Evolutionary conservation across 1,140 invertebrate species (phyloP).

Genomic region (Camponotus pennsylvanicus): DNA sequence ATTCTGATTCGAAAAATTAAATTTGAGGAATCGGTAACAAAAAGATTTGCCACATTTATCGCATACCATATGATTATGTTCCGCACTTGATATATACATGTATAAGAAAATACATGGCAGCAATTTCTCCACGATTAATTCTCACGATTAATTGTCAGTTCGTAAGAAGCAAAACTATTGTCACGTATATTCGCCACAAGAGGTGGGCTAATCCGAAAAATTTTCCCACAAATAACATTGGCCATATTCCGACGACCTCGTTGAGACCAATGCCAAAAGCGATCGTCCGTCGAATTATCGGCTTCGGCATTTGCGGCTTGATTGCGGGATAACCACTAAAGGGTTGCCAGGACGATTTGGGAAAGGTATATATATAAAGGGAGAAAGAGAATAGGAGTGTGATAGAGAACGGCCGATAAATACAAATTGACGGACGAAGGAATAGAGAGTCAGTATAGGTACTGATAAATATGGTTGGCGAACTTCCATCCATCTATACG

Average conservation of each 20-base stretch:
- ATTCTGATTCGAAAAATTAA: neutral
- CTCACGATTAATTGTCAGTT: too few species aligned
- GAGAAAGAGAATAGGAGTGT: conserved; percentile 19
- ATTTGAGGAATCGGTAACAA: neutral
- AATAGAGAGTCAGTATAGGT: conserved; percentile 20
- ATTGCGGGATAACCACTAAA: conserved; percentile 60
- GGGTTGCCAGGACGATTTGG: conserved; percentile 29
- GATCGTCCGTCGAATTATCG: conserved; percentile 74
- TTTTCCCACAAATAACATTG: conserved; percentile 41
- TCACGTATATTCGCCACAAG: neutral
- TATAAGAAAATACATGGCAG: neutral
- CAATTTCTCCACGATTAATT: neutral
- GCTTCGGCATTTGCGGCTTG: conserved; percentile 72
- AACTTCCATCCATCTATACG: conserved; percentile 39
- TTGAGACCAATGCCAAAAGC: conserved; percentile 72
- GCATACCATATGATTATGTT: neutral
- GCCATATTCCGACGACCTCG: conserved; percentile 44
- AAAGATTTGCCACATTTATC: neutral
- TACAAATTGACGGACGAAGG: conserved; percentile 45
- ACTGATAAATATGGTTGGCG: conserved; percentile 68
- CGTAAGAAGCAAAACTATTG: neutral
- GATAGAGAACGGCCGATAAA: conserved; percentile 13
- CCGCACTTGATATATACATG: too few species aligned
- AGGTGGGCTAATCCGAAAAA: conserved; percentile 28
- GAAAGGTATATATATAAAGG: conserved; percentile 1